phyloP scores from a whole-genome alignment of 1,140 invertebrate species.

The Drosophila pandora region DNA sequence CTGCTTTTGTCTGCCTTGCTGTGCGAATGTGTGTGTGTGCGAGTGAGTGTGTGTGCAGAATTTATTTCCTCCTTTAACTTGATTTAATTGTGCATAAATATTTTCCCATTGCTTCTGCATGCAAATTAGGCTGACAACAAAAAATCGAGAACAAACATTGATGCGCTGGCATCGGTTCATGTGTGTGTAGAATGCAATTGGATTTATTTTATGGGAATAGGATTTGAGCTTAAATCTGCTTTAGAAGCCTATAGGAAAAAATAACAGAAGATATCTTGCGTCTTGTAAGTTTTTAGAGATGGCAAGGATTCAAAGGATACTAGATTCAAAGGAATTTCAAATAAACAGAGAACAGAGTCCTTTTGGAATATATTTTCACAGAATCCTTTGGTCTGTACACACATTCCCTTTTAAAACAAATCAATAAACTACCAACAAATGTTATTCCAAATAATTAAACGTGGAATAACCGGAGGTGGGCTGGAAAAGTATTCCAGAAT shows the following conservation, averaged over 20 bases:
- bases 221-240: background rate
- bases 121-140: constrained; percentile 57
- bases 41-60: constrained; percentile 22
- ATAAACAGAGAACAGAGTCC: too few species aligned
- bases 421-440: constrained; percentile 5
- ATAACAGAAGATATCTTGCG: background rate
- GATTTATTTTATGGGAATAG: constrained; percentile 34
- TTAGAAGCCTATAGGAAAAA: background rate
- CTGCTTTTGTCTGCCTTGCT: constrained; percentile 32
- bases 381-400: background rate
- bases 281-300: background rate
- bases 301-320: background rate
- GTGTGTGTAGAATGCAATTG: constrained; percentile 24
- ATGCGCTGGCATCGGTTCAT: constrained; percentile 6
- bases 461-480: background rate
- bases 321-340: background rate
- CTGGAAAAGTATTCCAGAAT: constrained; percentile 37
- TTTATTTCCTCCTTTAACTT: constrained; percentile 72
- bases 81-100: constrained; percentile 81
- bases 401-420: background rate
- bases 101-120: constrained; percentile 67
- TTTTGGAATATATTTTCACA: too few species aligned
- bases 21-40: background rate
- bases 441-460: constrained; percentile 14
- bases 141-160: constrained; percentile 20